Base-by-base conservation (phyloP, 2,113 vertebrate species). In the Gadus macrocephalus region DNA sequence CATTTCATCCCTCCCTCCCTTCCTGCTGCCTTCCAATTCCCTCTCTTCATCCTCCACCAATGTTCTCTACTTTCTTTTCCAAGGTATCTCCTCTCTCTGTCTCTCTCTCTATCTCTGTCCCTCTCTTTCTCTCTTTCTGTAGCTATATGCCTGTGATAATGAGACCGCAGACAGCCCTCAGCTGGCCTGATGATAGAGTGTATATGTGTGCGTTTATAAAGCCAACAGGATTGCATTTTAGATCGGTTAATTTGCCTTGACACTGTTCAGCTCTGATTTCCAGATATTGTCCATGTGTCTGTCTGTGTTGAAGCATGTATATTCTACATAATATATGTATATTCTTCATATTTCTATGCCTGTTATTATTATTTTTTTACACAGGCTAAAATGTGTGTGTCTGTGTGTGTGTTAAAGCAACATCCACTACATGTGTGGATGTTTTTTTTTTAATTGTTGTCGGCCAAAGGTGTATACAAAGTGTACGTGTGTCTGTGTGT, bases 221-320 rank as follows among this genome's bases (percentile, higher is more conserved):
- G 69, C 74, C 76, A 72, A 8, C 64, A 82, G 86, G 81, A 87
- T 83, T 87, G 80, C 81, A 87, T 86, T 86, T 87, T 82, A 83
- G 78, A 85, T 71, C 55, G 75, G 72, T 83, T 85, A 71, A 89
- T 87, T 86, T 82, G 81, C 78, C 42, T 63, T 68, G 68, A 74
- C 72, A 65, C 15, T 14, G 72, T 80, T 79, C 67, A 72, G 81
- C 81, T 78, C 76, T 72, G 79, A 27, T 64, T 1, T 64, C 27
- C 28, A 15, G 61, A 31, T 78, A 58, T 31, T 20, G 67, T 76
- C 68, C n/a, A 73, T 83, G 53, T 78, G 25, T 62, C 27, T 35
- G 53, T 65, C 61, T 55, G 69, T 77, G 69, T 74, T 72, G 66
- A 38, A 25, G 27, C 42, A 68, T 77, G 73, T 72, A 61, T 63